phyloP scores from a whole-genome alignment of 2,888 invertebrate genomes.

The Ophraella communa region DNA sequence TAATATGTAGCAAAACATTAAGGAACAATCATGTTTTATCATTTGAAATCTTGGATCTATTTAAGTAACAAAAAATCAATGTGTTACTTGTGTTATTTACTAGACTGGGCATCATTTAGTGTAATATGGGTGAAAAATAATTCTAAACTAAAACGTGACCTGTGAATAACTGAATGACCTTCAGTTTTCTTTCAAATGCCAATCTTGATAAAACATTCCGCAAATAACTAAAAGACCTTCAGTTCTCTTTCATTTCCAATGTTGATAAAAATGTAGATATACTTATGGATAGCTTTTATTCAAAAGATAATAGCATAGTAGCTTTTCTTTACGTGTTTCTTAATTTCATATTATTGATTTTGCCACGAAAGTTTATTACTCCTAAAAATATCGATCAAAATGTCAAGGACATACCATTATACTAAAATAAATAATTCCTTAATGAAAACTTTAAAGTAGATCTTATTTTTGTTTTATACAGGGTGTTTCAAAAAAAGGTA shows the following conservation, averaged over 20 bases:
- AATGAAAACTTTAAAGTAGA: neutral
- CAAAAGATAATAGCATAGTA: neutral
- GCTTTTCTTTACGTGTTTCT: neutral
- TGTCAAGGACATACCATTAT: constrained; percentile 7
- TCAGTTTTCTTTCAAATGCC: neutral
- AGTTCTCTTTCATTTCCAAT: neutral
- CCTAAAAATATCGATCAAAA: constrained; percentile 11
- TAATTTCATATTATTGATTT: constrained; percentile 5
- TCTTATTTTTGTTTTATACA: too few species aligned
- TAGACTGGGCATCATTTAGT: too few species aligned
- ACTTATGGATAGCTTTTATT: neutral
- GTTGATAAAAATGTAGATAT: neutral
- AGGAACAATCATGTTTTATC: too few species aligned
- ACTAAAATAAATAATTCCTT: neutral
- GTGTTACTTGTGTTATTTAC: too few species aligned
- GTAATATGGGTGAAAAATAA: too few species aligned
- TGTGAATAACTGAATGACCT: neutral
- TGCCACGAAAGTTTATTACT: constrained; percentile 15
- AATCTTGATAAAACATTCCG: neutral
- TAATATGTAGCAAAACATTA: too few species aligned
- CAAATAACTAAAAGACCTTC: neutral
- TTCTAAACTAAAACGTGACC: neutral
- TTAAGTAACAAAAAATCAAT: too few species aligned
- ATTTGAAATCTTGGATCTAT: too few species aligned
- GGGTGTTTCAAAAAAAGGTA: too few species aligned